Evolutionary conservation across 1,140 invertebrate genomes (phyloP).

Genomic region (Eumeta japonica): DNA sequence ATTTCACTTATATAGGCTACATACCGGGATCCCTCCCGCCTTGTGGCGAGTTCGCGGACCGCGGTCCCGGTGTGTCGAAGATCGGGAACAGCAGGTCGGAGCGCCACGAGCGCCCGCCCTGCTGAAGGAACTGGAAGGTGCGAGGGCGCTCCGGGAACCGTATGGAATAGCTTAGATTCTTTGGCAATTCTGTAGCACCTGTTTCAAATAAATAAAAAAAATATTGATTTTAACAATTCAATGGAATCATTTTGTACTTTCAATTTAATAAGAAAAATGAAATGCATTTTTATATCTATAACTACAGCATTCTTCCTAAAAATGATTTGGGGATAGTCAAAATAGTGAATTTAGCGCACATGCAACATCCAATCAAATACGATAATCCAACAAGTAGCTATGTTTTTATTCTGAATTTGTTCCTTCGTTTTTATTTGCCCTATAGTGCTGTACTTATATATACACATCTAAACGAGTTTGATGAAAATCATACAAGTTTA

Average conservation of each 20-base stretch:
- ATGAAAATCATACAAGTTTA: background rate
- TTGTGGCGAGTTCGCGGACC: conserved; percentile 50
- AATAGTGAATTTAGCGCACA: no score
- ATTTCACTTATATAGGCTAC: conserved; percentile 48
- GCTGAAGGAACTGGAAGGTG: conserved; percentile 35
- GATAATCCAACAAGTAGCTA: no score
- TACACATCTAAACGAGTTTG: background rate
- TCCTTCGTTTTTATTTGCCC: background rate
- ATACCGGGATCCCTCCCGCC: conserved; percentile 58
- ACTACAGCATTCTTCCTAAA: no score
- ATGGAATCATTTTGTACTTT: conserved; percentile 5
- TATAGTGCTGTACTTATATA: background rate
- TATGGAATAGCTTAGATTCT: conserved; percentile 57
- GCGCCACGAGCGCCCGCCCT: conserved; percentile 58
- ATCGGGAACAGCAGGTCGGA: conserved; percentile 66
- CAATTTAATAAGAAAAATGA: background rate
- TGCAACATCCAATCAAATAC: no score
- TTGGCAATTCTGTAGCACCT: conserved; percentile 29
- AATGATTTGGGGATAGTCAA: no score
- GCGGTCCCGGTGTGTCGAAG: conserved; percentile 67
- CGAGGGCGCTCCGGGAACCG: conserved; percentile 63
- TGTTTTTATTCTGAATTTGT: no score
- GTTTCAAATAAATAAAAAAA: conserved; percentile 14
- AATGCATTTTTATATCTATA: background rate
- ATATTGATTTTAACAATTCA: conserved; percentile 6